phyloP scores from a whole-genome alignment of 2,888 invertebrate species.

The Micoletzkya japonica region DNA sequence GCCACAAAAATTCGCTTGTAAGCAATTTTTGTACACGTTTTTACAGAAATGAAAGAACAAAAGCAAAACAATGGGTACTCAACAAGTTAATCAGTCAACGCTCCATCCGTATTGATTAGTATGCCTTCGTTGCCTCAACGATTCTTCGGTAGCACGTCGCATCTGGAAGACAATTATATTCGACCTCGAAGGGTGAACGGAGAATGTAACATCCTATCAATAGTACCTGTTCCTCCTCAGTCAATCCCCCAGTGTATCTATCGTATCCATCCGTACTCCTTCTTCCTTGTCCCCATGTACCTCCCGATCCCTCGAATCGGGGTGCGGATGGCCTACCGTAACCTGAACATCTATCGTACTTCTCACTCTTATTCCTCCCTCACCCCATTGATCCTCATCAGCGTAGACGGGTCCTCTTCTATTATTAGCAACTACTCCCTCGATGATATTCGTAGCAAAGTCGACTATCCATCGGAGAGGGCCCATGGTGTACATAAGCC shows the following conservation, averaged over 20 bases:
- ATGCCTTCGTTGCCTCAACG: slow-evolving; percentile 27
- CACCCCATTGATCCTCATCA: background rate
- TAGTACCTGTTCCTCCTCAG: slow-evolving; percentile 62
- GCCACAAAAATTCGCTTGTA: too few relatives aligned
- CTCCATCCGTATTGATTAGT: slow-evolving; percentile 26
- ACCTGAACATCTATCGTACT: background rate
- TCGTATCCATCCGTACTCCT: background rate
- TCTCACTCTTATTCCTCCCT: background rate
- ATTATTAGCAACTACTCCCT: slow-evolving; percentile 2
- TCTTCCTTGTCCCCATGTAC: slow-evolving; percentile 1
- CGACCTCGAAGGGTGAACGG: background rate
- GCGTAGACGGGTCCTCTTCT: background rate
- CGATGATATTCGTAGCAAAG: background rate
- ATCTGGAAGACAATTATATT: slow-evolving; percentile 42
- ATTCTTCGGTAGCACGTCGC: slow-evolving; percentile 57
- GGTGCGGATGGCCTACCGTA: slow-evolving; percentile 11
- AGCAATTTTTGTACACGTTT: too few relatives aligned
- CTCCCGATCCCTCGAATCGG: slow-evolving; percentile 5
- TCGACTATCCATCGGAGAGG: slow-evolving; percentile 62
- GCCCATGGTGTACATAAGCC: slow-evolving; percentile 70
- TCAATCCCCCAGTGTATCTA: slow-evolving; percentile 62
- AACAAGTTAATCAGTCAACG: background rate
- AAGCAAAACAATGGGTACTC: background rate
- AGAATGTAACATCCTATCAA: background rate
- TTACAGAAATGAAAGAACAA: background rate